Base-by-base conservation (phyloP, 2,797 vertebrate genomes). In the Xyrichtys novacula region DNA sequence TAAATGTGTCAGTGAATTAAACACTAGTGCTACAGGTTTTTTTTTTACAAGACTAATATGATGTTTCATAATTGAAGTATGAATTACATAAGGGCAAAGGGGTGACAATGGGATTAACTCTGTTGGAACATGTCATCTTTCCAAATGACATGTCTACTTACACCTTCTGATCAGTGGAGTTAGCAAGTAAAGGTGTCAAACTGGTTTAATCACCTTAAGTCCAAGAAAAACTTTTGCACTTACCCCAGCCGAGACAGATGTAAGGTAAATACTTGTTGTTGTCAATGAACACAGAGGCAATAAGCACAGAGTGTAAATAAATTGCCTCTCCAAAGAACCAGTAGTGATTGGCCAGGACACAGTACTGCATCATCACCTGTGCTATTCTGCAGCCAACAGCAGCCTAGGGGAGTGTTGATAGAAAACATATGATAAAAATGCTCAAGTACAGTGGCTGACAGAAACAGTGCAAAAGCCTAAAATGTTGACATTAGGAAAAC, bases 241-340 rank as follows among this genome's bases (percentile, higher is more conserved):
- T 85, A 96, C 95, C 95, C 95, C 95, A 96, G 74, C 95, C 94
- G 2, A 96, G 88, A 83, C 92, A 95, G 71, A 96, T 85, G 84
- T 95, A 96, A 20, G 92, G 89, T 25, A 94, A 77, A 79, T 93
- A 94, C 80, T 94, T 94, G 62, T 94, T 95, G 91, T 90, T 94
- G 79, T 95, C 90, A 0, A 92, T 92, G 71, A 96, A 93, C 48
- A 96, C 94, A 0, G 94, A 95, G 16, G 94, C 90, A 12, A 95
- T 94, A 3, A 96, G 93, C 58, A 96, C 91, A 44, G 94, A 94
- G 87, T 96, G 92, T 68, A 96, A 86, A 85, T 96, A 95, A 50
- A 95, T 52, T 0, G 95, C 95, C 74, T 96, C 95, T 81, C 94
- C 95, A 56, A 95, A 94, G 86, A 96, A 95, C 95, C 95, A 96